phyloP scores from a whole-genome alignment of 2,888 invertebrate species.

The Glaucopsyche alexis region DNA sequence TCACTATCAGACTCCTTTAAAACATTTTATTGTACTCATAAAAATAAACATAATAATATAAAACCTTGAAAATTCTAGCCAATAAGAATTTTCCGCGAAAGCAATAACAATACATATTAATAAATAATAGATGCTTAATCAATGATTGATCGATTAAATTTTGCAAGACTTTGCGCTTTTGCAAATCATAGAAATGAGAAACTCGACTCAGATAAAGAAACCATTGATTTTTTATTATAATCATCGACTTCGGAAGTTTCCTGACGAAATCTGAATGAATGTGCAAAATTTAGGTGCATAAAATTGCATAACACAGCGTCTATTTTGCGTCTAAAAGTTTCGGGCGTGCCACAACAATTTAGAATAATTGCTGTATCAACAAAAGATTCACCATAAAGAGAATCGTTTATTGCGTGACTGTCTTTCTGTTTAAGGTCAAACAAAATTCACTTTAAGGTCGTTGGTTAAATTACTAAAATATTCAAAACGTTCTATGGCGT shows the following conservation, averaged over 20 bases:
- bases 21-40: not conserved
- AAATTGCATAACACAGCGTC: conserved; percentile 7
- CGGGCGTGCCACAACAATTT: not conserved
- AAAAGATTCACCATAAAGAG: conserved; percentile 16
- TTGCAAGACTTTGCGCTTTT: not conserved
- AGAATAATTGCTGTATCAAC: conserved; percentile 18
- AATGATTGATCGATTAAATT: not conserved
- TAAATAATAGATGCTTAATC: not conserved
- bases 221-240: not conserved
- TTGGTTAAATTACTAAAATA: conserved; percentile 43
- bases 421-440: conserved; percentile 63
- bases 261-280: not conserved
- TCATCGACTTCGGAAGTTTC: conserved; percentile 11
- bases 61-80: not conserved
- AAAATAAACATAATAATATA: not conserved
- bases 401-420: conserved; percentile 41
- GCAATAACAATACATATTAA: not conserved
- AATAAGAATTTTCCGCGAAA: not conserved
- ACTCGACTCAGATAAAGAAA: not conserved
- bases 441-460: conserved; percentile 65
- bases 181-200: conserved; percentile 3
- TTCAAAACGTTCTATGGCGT: conserved; percentile 23
- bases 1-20: not conserved
- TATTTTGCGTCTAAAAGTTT: not conserved
- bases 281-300: not conserved